Evolutionary conservation across 1,140 invertebrate genomes (phyloP).

Genomic region (Eubasilissa regina): DNA sequence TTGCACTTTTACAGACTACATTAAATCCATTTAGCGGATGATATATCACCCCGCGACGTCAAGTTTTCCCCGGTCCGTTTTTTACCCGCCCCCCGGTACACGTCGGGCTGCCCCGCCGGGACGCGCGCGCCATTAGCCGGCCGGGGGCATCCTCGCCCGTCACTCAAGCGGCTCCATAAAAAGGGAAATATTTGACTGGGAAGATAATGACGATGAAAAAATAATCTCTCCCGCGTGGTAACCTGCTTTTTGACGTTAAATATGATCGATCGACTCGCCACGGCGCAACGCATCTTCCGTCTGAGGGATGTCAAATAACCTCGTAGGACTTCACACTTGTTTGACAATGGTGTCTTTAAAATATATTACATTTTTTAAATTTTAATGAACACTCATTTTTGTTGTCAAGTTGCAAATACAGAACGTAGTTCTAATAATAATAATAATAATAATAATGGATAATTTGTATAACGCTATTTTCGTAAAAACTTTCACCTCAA

Average conservation of each 20-base stretch:
- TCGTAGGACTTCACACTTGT: slow-evolving; percentile 1
- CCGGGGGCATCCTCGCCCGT: slow-evolving; percentile 53
- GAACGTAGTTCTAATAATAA: no score
- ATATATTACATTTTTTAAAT: no score
- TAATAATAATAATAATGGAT: no score
- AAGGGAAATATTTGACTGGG: slow-evolving; percentile 59
- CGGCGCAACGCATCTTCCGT: neutral
- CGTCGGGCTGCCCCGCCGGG: slow-evolving; percentile 8
- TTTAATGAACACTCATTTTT: no score
- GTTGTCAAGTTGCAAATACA: no score
- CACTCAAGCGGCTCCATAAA: slow-evolving; percentile 50
- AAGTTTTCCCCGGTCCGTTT: slow-evolving; percentile 53
- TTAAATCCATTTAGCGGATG: slow-evolving; percentile 61
- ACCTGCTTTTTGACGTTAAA: slow-evolving; percentile 60
- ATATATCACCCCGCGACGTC: slow-evolving; percentile 58
- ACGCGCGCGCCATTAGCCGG: slow-evolving; percentile 49
- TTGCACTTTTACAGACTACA: slow-evolving; percentile 61
- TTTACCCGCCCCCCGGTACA: slow-evolving; percentile 44
- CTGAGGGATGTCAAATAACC: neutral
- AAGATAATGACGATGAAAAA: slow-evolving; percentile 57
- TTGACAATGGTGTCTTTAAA: no score
- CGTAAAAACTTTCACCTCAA: no score
- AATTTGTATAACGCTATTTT: no score
- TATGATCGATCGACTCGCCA: slow-evolving; percentile 55
- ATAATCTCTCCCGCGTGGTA: slow-evolving; percentile 52